phyloP scores from a whole-genome alignment of 2,797 vertebrate species.

The Acridotheres tristis region DNA sequence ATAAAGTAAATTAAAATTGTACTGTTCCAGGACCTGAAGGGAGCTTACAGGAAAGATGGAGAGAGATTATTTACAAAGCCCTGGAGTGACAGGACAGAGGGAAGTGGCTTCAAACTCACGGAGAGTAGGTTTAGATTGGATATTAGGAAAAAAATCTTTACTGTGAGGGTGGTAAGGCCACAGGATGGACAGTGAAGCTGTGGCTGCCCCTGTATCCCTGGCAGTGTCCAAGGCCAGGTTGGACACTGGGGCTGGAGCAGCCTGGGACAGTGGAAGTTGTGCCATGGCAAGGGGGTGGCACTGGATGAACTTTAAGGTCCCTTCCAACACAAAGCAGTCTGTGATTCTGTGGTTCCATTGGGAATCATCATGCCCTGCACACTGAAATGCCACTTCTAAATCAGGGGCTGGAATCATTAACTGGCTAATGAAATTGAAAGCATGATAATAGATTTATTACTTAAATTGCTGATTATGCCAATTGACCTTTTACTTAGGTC shows the following conservation, averaged over 20 bases:
- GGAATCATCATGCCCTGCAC: background rate
- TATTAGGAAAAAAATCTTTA: background rate
- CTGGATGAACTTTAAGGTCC: rapidly evolving
- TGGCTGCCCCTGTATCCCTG: background rate
- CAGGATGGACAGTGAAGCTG: background rate
- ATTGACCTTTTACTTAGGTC: conserved; percentile 27
- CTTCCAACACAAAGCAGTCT: background rate
- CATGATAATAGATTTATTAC: conserved; percentile 11
- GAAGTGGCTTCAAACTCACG: background rate
- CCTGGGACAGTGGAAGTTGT: background rate
- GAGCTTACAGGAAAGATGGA: background rate
- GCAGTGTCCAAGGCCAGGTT: background rate
- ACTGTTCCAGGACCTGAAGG: background rate
- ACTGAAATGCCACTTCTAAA: conserved; percentile 23
- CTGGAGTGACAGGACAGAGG: background rate
- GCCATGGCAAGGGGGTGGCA: background rate
- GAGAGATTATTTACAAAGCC: background rate
- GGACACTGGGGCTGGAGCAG: background rate
- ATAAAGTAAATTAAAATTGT: background rate
- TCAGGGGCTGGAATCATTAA: background rate
- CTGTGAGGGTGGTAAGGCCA: rapidly evolving
- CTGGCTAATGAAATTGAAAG: conserved; percentile 6
- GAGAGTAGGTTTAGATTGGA: background rate
- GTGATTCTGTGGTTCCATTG: background rate
- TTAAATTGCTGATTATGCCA: conserved; percentile 28